Evolutionary conservation across 1,140 invertebrate species (phyloP), one percentile per base, ranked within the genome.

Genomic region (Danaus melanippus): DNA sequence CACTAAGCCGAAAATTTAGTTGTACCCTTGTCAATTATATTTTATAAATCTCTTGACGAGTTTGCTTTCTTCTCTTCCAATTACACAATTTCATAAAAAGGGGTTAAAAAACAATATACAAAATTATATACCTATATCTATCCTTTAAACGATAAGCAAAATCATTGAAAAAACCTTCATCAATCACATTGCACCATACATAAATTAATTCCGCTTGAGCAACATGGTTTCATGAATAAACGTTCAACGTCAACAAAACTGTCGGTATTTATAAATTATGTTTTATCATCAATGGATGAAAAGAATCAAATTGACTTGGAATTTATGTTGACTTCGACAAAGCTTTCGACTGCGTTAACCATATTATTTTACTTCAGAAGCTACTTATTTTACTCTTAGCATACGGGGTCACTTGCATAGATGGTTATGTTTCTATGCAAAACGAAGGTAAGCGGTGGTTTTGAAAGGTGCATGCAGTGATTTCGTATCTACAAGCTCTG

Each of bases 251-350:
- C 41, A 2, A 52, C 52, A n/a, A 60, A 60, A 11, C 48, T 60
- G n/a, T 46, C 52, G 0, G 41, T n/a, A n/a, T n/a, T n/a, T n/a
- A n/a, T n/a, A n/a, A n/a, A n/a, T n/a, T n/a, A n/a, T n/a, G n/a
- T n/a, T 11, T 12, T 45, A 6, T 41, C 42, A 4, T 41, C 17
- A 12, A 60, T 64, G 51, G 58, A 57, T 9, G 50, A 32, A 12
- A 44, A 47, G 1, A 46, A 32, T 12, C 54, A 61, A 49, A 50
- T 61, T 21, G 50, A 61, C n/a, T 54, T 60, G n/a, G n/a, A 2
- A 57, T 62, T n/a, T 60, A 64, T 41, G 60, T 58, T 5, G 57
- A 64, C 45, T 60, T 54, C 15, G 54, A 60, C 49, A 64, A 64
- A n/a, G n/a, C n/a, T n/a, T n/a, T n/a, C n/a, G n/a, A n/a, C n/a